Evolutionary conservation across 1,140 invertebrate species (phyloP), one percentile per base, ranked within the genome.

Genomic region (Drosophila sechellia): DNA sequence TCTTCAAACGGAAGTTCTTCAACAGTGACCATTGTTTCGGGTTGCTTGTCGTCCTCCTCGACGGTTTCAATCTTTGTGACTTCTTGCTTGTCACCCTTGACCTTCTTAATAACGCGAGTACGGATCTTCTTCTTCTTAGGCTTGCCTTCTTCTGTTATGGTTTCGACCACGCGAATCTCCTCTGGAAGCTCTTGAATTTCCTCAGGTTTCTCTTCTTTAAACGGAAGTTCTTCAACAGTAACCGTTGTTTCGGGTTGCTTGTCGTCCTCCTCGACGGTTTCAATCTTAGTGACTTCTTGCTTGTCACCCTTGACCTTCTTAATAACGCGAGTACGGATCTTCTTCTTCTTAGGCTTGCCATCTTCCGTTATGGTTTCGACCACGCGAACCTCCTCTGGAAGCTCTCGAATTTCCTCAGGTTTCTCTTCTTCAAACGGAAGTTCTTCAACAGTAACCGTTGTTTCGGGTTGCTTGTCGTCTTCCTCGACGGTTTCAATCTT

Each of bases 261-360:
- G n/a, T 49, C 46, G 31, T 49, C 46, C 4, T 49, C 46, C 25
- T 49, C 46, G n/a, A 49, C 25, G 13, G 46, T 49, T 49, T 49
- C 46, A 27, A 49, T 49, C n/a, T 49, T 49, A 0, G 46, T 49
- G n/a, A 49, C 46, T 49, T 49, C 46, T 31, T 49, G 46, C 31
- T 49, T 49, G 25, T 49, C 46, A 11, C 46, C 46, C 46, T 49
- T 49, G n/a, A 49, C 46, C 46, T 49, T 49, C 25, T 49, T 49
- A 25, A 49, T 49, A 5, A 49, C 46, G 0, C 46, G 46, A 49
- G 46, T 49, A 1, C 25, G 46, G 25, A 49, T 49, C 46, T 49
- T 49, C 46, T 49, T 49, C 25, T 49, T 49, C 46, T 49, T 49
- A 4, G 46, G 46, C 25, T 15, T 49, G 46, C 46, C 46, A n/a